A percentile compares a stretch with the other conserved stretches of the same genome.
These are phyloP conservation scores for Myanophis thanlyinensis DNA, from an alignment of 2,113 vertebrate genomes.

Conservation along the genomic window DNA sequence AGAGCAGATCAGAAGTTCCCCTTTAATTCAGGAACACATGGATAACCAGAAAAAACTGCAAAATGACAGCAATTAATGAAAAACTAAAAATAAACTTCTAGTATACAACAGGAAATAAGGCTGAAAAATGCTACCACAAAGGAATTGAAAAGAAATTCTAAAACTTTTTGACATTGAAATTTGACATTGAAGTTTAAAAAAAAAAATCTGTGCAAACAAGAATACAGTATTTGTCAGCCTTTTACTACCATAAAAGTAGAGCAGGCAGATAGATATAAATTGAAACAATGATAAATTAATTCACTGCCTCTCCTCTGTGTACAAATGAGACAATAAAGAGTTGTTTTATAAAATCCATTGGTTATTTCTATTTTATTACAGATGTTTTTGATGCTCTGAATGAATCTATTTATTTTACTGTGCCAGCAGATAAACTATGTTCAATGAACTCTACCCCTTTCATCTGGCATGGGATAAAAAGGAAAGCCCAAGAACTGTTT, in stretches of 20 bases:
- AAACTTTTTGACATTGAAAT: not conserved
- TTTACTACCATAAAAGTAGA: not conserved
- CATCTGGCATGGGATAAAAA: fast-evolving
- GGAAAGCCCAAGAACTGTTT: not conserved
- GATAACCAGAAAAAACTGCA: not conserved
- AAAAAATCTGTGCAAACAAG: not conserved
- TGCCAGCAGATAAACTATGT: not conserved
- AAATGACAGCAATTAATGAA: not conserved
- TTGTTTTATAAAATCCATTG: not conserved
- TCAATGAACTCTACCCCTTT: not conserved
- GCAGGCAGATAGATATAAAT: not conserved
- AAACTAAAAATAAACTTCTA: not conserved
- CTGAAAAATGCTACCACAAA: not conserved
- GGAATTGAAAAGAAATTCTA: not conserved
- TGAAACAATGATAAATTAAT: not conserved
- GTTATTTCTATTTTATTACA: not conserved
- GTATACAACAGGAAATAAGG: not conserved
- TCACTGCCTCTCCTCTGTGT: not conserved
- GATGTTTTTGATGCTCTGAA: not conserved
- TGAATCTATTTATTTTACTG: not conserved
- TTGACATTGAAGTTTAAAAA: not conserved
- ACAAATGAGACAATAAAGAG: not conserved
- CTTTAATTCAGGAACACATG: not conserved
- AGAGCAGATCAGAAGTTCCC: not conserved
- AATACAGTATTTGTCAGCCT: not conserved